Base-by-base conservation (phyloP, 2,888 invertebrate genomes). In the Hirtodrosophila duncani region DNA sequence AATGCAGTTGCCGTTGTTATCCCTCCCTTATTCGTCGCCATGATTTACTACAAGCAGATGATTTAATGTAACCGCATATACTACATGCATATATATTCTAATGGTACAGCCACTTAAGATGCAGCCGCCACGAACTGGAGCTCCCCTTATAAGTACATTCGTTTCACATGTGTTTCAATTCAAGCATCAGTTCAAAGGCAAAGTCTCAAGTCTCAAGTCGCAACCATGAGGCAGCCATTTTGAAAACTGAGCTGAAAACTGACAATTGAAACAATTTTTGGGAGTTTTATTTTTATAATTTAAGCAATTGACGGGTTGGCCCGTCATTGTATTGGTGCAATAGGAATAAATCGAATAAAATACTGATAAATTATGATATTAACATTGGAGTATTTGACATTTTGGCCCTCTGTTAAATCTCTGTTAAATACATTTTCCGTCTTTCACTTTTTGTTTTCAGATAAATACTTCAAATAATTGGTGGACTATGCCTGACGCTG, bases 21-120 rank as follows among this genome's bases (percentile, higher is more conserved):
- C 37, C 33, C 43, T 48, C 18, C 55, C 39, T 44, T 23, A 29
- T 30, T 42, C 38, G 50, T 43, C 31, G 24, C 51, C 58, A 59
- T 81, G 82, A 75, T 65, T 75, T 67, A 81, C 80, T 67, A 67
- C 64, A 52, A 81, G 68, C 77, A 80, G 71, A 80, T 82, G 82
- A 80, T 81, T 80, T 81, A 79, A 78, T 67, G 81, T 65, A 62
- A 82, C 82, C 81, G 64, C 79, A 71, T 68, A 80, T 58, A 31
- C 16, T 3, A 20, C 16, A 24, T 43, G 16, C n/a, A n/a, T n/a
- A n/a, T n/a, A 4, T 1, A 1, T 7, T 9, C 8, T 14, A 10
- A 18, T 38, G 29, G 27, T 6, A n/a, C 42, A 52, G 52, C 39
- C 33, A 39, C 62, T 59, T 57, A 60, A 58, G 61, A 45, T 59